Evolutionary conservation across 2,888 invertebrate genomes (phyloP).

Genomic region (Tortrix viridana): DNA sequence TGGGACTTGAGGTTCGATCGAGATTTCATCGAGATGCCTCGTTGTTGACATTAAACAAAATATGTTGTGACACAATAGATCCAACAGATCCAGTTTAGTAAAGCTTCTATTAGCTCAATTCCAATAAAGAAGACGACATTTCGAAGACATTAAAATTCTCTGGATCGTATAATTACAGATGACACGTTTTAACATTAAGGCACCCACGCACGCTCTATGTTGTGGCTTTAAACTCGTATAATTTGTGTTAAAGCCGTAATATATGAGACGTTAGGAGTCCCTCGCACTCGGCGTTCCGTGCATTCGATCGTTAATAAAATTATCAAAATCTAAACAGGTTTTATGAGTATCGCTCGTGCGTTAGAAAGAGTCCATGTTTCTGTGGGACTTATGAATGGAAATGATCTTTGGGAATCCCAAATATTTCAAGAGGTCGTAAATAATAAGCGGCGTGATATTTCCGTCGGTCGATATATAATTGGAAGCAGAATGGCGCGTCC

Average conservation of each 20-base stretch:
- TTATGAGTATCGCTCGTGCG: constrained; percentile 76
- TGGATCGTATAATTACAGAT: constrained; percentile 81
- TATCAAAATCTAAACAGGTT: constrained; percentile 84
- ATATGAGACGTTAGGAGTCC: constrained; percentile 79
- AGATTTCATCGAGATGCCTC: background rate
- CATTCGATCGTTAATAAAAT: constrained; percentile 83
- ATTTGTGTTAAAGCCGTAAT: constrained; percentile 84
- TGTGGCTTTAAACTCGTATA: constrained; percentile 82
- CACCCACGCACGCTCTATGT: constrained; percentile 80
- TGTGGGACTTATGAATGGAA: constrained; percentile 80
- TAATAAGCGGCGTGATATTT: constrained; percentile 82
- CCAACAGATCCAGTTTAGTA: constrained; percentile 74
- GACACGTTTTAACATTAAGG: constrained; percentile 82
- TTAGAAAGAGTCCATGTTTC: constrained; percentile 65
- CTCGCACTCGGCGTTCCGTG: constrained; percentile 73
- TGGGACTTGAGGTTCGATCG: constrained; percentile 39
- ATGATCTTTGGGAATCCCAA: constrained; percentile 82
- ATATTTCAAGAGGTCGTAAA: constrained; percentile 81
- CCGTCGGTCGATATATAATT: constrained; percentile 76
- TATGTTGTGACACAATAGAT: constrained; percentile 72
- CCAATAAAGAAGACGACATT: constrained; percentile 80
- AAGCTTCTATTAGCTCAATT: constrained; percentile 62
- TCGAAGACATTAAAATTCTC: constrained; percentile 81
- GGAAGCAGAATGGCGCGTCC: constrained; percentile 67
- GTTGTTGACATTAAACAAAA: constrained; percentile 62